Conservation (phyloP, 2,888 invertebrate species). For the Omphaloscelis lunosa region DNA sequence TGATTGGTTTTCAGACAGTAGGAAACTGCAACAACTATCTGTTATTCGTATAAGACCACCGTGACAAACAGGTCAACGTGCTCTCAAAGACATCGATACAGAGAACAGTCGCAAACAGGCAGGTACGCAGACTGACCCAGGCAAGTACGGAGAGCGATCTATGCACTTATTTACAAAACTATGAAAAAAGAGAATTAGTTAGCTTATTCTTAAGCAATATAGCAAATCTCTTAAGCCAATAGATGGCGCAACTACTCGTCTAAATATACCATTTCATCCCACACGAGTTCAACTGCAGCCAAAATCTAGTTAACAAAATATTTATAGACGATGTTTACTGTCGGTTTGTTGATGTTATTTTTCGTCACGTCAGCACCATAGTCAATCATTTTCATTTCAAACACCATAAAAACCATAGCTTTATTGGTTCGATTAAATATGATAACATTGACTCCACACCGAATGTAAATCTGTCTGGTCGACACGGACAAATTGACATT, state of each 20-base stretch:
- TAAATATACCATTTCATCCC: conserved; percentile 51
- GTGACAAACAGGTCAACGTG: neutral
- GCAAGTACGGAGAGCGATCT: neutral
- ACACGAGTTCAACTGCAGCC: conserved; percentile 44
- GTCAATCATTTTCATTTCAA: conserved; percentile 9
- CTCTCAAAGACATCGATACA: neutral
- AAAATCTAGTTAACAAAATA: conserved; percentile 50
- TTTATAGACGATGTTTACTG: conserved; percentile 53
- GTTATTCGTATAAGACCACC: neutral
- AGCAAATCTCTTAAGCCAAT: conserved; percentile 24
- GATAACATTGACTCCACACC: conserved; percentile 42
- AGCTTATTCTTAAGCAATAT: conserved; percentile 6
- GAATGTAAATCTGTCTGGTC: conserved; percentile 67
- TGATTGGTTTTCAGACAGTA: neutral
- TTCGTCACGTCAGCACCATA: conserved; percentile 14
- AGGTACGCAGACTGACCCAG: neutral
- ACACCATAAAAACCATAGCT: conserved; percentile 12
- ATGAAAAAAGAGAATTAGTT: neutral
- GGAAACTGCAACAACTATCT: neutral
- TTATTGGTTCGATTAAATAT: conserved; percentile 45
- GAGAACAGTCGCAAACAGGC: neutral
- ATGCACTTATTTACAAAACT: neutral
- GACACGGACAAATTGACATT: conserved; percentile 70
- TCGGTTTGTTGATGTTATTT: conserved; percentile 47
- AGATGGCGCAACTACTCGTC: conserved; percentile 53